A percentile compares a stretch with the other conserved stretches of the same genome.
Conservation (phyloP, 2,113 vertebrate species). For the Caracal caracal region DNA sequence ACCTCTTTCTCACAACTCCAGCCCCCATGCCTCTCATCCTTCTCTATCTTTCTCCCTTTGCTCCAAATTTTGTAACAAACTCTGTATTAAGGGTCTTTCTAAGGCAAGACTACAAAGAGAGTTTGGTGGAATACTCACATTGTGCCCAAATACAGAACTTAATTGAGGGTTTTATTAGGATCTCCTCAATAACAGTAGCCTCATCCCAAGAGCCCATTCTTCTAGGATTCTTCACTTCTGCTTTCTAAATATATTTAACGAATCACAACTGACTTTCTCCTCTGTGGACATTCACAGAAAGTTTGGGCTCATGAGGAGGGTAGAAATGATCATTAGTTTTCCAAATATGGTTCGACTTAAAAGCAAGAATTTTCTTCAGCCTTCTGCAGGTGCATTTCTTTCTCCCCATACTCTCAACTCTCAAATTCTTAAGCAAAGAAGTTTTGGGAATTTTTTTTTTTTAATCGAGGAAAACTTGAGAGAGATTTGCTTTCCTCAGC, state of each 20-base stretch:
- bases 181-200: neutral
- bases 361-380: constrained; percentile 25
- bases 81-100: neutral
- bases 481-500: neutral
- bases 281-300: neutral
- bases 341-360: constrained; percentile 41
- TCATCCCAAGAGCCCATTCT: neutral
- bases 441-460: neutral
- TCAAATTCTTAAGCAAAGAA: constrained; percentile 40
- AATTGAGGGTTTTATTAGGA: neutral
- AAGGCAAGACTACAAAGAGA: neutral
- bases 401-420: neutral
- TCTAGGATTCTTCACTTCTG: neutral
- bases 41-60: neutral
- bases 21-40: neutral
- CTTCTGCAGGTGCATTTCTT: constrained; percentile 54
- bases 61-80: neutral
- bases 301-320: neutral
- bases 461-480: constrained; percentile 48
- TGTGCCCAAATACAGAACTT: neutral
- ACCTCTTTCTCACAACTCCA: neutral
- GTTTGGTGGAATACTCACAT: neutral
- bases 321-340: constrained; percentile 34
- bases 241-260: constrained; percentile 30
- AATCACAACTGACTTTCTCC: neutral